Percentiles rank a stretch among this genome's conserved stretches.
Conservation (phyloP, 2,797 vertebrate species). For the Lycodopsis pacificus region DNA sequence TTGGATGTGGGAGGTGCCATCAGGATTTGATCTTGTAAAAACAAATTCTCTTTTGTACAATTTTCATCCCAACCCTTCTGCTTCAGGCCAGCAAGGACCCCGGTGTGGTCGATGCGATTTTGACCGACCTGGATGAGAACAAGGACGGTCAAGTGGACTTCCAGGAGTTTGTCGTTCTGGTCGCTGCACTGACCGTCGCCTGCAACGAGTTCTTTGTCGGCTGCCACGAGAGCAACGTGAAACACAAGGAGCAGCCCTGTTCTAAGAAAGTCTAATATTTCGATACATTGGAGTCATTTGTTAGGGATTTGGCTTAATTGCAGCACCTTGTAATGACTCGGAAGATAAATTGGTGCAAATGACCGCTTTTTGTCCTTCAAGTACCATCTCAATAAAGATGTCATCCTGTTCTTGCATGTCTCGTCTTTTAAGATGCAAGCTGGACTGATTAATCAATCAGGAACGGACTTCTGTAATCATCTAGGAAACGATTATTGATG, state of each 20-base stretch:
- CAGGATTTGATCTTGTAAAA: not conserved
- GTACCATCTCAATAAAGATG: conserved; percentile 30
- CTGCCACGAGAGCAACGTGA: not conserved
- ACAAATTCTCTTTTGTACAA: not conserved
- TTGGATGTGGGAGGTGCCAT: not conserved
- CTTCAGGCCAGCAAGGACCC: conserved; percentile 86
- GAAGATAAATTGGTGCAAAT: not conserved
- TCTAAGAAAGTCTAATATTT: not conserved
- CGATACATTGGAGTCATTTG: not conserved
- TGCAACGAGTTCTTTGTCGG: conserved; percentile 93
- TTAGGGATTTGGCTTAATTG: not conserved
- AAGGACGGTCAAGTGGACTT: conserved; percentile 93
- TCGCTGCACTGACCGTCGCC: conserved; percentile 90
- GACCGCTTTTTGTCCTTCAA: not conserved
- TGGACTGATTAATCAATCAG: not conserved
- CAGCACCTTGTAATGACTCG: conserved; percentile 1
- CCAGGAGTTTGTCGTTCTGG: conserved; percentile 93
- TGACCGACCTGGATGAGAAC: conserved; percentile 92
- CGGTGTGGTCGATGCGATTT: conserved; percentile 88
- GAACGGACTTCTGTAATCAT: no score
- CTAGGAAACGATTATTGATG: no score
- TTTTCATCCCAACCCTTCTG: not conserved
- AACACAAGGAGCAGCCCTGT: fast-evolving
- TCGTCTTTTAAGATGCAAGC: not conserved
- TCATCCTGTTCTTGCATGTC: not conserved